Percentiles rank a stretch among this genome's conserved stretches.
phyloP scores from a whole-genome alignment of 2,113 vertebrate species.

The Octodon degus region DNA sequence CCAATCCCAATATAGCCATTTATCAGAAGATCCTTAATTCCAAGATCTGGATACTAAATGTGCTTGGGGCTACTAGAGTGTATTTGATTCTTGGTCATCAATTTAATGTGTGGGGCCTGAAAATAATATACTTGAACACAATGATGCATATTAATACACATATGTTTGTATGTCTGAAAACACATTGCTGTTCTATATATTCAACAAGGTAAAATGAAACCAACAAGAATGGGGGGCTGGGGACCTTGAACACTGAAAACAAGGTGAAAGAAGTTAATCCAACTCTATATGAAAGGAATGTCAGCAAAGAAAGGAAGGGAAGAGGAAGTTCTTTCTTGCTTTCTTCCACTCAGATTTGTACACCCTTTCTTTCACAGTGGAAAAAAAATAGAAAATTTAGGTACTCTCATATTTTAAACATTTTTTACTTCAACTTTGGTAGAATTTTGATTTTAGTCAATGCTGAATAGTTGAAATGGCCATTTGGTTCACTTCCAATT shows the following conservation, averaged over 20 bases:
- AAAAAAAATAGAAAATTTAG: not conserved
- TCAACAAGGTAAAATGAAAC: not conserved
- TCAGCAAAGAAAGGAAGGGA: not conserved
- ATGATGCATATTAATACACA: not conserved
- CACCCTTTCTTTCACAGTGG: not conserved
- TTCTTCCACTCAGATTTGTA: not conserved
- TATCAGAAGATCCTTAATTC: not conserved
- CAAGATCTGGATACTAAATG: not conserved
- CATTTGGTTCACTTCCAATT: not conserved
- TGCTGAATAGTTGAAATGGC: not conserved
- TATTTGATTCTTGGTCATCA: not conserved
- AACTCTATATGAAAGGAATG: not conserved
- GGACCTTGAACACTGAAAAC: not conserved
- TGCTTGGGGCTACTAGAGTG: not conserved
- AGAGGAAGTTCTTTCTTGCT: not conserved
- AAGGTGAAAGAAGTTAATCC: not conserved
- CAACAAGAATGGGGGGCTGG: not conserved
- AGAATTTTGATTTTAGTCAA: constrained; percentile 43
- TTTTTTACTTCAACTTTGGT: not conserved
- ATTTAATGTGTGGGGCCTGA: not conserved
- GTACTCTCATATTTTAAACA: not conserved
- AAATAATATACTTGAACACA: not conserved
- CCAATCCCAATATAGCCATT: not conserved
- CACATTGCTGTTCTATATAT: not conserved
- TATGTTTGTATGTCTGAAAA: not conserved